Evolutionary conservation across 2,888 invertebrate species (phyloP).

Genomic region (Digitonthophagus gazella): DNA sequence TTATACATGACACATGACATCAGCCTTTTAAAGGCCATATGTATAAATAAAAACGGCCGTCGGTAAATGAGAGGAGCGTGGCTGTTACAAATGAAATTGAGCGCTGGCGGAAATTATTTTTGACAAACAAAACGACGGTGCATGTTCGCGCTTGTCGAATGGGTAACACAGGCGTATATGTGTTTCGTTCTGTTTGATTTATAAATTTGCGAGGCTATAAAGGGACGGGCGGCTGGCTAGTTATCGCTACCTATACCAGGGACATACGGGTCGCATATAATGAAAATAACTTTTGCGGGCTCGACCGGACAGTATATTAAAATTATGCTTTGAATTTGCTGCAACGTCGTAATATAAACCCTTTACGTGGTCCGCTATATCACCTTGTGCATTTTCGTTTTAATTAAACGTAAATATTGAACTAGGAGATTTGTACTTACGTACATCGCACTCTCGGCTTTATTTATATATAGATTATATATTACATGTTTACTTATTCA

Average conservation of each 20-base stretch:
- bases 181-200: background rate
- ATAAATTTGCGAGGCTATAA: background rate
- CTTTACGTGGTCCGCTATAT: background rate
- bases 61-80: background rate
- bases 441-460: background rate
- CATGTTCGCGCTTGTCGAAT: background rate
- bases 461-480: too few species aligned
- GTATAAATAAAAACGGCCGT: background rate
- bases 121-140: background rate
- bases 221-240: background rate
- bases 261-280: background rate
- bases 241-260: background rate
- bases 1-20: background rate
- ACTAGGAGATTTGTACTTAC: background rate
- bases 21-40: background rate
- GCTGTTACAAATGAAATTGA: background rate
- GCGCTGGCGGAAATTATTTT: background rate
- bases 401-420: background rate
- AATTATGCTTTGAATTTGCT: background rate
- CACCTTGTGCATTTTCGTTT: background rate
- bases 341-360: background rate
- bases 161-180: background rate
- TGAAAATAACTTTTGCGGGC: background rate
- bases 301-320: background rate
- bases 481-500: too few species aligned